A percentile compares a stretch with the other conserved stretches of the same genome.
These are phyloP conservation scores for Actias luna DNA, from an alignment of 2,888 invertebrate species.

Conservation along the genomic window DNA sequence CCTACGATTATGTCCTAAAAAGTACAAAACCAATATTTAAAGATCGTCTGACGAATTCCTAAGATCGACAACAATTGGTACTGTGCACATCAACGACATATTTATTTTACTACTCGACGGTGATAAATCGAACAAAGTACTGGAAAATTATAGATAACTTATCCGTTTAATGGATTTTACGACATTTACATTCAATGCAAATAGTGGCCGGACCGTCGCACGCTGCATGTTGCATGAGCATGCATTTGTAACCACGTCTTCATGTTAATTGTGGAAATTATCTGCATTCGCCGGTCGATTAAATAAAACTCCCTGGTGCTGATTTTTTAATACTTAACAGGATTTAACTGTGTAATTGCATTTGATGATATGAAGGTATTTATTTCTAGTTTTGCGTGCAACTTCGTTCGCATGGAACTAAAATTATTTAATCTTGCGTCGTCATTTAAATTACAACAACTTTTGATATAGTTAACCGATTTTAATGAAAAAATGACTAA, in stretches of 20 bases:
- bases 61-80: too few species aligned
- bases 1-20: background rate
- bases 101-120: background rate
- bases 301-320: conserved; percentile 40
- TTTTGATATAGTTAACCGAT: too few species aligned
- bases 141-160: conserved; percentile 8
- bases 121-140: background rate
- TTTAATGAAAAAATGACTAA: too few species aligned
- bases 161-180: conserved; percentile 25
- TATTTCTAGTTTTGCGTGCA: too few species aligned
- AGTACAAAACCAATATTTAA: background rate
- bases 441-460: too few species aligned
- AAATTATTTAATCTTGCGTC: too few species aligned
- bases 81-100: background rate
- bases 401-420: too few species aligned
- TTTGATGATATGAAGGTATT: background rate
- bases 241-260: conserved; percentile 56
- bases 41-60: too few species aligned
- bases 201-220: conserved; percentile 35
- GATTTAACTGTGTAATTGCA: background rate
- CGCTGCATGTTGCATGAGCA: conserved; percentile 62
- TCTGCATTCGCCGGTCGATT: conserved; percentile 46
- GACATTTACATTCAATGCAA: conserved; percentile 38
- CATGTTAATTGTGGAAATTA: conserved; percentile 66
- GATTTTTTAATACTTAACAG: conserved; percentile 25